Percentiles rank a stretch among this genome's conserved stretches.
Conservation (phyloP, 37 sponge, comb jelly and placozoan species). For the Hormiphora californensis region DNA sequence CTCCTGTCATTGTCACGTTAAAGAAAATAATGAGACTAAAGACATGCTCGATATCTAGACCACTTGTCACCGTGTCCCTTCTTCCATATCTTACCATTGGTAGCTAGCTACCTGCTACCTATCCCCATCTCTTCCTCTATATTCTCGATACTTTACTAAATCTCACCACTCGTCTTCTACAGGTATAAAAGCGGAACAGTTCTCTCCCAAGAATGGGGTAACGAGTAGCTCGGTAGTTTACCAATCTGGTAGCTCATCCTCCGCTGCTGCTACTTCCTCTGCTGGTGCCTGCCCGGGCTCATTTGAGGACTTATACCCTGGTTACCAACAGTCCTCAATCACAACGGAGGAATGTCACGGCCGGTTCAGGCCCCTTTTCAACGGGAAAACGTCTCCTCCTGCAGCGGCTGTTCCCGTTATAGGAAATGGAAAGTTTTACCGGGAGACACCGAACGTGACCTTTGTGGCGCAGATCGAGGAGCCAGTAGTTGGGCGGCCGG, state of each 20-base stretch:
- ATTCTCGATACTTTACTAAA: not conserved
- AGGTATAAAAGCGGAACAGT: constrained; percentile 49
- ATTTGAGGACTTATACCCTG: constrained; percentile 11
- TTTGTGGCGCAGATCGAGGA: not conserved
- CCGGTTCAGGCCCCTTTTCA: not conserved
- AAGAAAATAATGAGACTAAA: too few relatives aligned
- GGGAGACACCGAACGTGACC: constrained; percentile 23
- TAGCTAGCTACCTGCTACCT: too few relatives aligned
- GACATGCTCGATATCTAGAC: too few relatives aligned
- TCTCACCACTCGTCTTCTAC: not conserved
- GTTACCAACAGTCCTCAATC: constrained; percentile 20
- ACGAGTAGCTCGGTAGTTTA: not conserved
- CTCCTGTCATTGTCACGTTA: too few relatives aligned
- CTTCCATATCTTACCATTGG: too few relatives aligned
- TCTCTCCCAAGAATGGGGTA: constrained; percentile 35
- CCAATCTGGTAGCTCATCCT: not conserved
- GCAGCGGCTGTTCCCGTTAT: too few relatives aligned
- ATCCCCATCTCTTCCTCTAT: not conserved
- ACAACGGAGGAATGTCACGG: constrained; percentile 40
- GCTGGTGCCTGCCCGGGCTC: not conserved
- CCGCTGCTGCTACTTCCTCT: not conserved
- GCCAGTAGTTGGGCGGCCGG: constrained; percentile 45
- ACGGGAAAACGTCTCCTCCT: not conserved
- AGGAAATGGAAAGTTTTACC: too few relatives aligned
- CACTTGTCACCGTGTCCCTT: too few relatives aligned